These are phyloP conservation scores for Polyploca ridens DNA, from an alignment of 2,888 invertebrate species.

Conservation along the genomic window DNA sequence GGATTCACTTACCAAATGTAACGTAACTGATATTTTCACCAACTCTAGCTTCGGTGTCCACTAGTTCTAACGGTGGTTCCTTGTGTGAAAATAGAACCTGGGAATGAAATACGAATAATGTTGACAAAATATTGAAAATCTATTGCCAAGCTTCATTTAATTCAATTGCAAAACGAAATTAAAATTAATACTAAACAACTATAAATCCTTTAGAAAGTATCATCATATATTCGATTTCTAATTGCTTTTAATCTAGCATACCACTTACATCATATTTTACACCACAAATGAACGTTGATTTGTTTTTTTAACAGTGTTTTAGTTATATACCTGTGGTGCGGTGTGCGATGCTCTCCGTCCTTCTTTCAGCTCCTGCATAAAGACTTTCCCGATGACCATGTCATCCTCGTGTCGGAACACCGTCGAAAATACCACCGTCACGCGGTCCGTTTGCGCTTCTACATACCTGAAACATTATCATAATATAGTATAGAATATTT, in stretches of 20 bases:
- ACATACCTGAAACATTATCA: constrained; percentile 90
- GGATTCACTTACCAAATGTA: constrained; percentile 92
- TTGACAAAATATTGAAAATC: not conserved
- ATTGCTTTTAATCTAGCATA: no score
- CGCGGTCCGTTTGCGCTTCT: constrained; percentile 98
- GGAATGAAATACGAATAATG: constrained; percentile 30
- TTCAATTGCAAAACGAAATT: no score
- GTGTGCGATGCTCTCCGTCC: constrained; percentile 98
- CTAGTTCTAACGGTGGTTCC: constrained; percentile 98
- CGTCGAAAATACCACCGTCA: constrained; percentile 99
- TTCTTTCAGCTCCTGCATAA: constrained; percentile 99
- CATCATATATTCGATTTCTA: no score
- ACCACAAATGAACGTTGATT: not conserved
- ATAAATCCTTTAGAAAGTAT: no score
- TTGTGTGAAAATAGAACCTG: constrained; percentile 95
- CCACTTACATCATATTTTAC: not conserved
- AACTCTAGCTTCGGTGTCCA: constrained; percentile 95
- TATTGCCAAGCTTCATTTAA: no score
- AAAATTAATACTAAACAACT: no score
- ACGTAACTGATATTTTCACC: constrained; percentile 99
- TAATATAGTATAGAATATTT: not conserved
- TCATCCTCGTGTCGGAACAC: constrained; percentile 99
- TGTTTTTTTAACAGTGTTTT: not conserved
- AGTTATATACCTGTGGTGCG: constrained; percentile 87
- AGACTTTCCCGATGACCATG: constrained; percentile 99